These are phyloP conservation scores for Melanerpes formicivorus DNA, from an alignment of 2,113 vertebrate species.

Conservation along the genomic window DNA sequence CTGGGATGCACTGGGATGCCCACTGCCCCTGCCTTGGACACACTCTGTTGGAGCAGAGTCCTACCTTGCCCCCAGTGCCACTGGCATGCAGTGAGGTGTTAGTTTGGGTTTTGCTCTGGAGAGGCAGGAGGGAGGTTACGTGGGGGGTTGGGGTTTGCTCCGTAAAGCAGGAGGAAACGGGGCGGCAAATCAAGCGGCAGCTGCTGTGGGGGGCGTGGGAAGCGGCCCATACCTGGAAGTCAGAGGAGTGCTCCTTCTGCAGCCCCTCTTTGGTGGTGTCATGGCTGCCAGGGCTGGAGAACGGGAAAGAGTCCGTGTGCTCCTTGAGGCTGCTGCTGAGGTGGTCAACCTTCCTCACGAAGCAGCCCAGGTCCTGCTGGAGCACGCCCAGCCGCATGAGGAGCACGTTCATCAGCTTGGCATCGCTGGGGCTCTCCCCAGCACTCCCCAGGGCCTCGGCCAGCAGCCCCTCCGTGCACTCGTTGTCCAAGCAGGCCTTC, in stretches of 20 bases:
- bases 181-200: slow-evolving; percentile 71
- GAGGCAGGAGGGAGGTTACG: slow-evolving; percentile 51
- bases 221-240: slow-evolving; percentile 85
- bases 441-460: slow-evolving; percentile 80
- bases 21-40: slow-evolving; percentile 32
- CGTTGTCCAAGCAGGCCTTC: slow-evolving; percentile 84
- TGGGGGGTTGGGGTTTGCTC: slow-evolving; percentile 6
- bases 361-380: slow-evolving; percentile 88
- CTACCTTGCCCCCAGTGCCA: slow-evolving; percentile 62
- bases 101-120: slow-evolving; percentile 48
- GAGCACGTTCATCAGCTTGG: slow-evolving; percentile 87
- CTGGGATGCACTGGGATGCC: not conserved
- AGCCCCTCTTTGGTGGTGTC: slow-evolving; percentile 75
- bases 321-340: slow-evolving; percentile 77
- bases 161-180: slow-evolving; percentile 63
- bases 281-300: slow-evolving; percentile 62
- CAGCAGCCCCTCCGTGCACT: slow-evolving; percentile 78
- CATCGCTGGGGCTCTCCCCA: slow-evolving; percentile 74
- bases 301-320: slow-evolving; percentile 72
- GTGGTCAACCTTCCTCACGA: slow-evolving; percentile 85
- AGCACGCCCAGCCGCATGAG: slow-evolving; percentile 87
- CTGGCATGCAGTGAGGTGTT: slow-evolving; percentile 77
- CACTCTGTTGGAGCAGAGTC: slow-evolving; percentile 83
- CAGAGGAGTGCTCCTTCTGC: slow-evolving; percentile 69
- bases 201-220: slow-evolving; percentile 14